These are phyloP conservation scores for Poecilobothrus nobilitatus DNA, from an alignment of 2,888 invertebrate species.

Conservation along the genomic window DNA sequence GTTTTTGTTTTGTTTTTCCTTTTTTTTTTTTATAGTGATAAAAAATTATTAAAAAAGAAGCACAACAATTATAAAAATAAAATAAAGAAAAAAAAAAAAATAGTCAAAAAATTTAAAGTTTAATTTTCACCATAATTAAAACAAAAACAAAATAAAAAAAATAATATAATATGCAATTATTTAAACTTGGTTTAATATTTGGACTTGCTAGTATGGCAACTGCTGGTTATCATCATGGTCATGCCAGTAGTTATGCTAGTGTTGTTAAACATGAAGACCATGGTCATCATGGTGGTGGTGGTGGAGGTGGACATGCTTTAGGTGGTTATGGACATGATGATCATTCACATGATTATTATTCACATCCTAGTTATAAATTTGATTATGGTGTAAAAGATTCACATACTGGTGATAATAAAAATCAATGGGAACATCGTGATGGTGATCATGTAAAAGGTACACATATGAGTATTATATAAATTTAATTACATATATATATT, in stretches of 20 bases:
- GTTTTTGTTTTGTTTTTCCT: no score
- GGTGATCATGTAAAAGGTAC: constrained; percentile 47
- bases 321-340: constrained; percentile 30
- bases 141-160: neutral
- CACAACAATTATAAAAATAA: no score
- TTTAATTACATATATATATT: no score
- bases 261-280: constrained; percentile 14
- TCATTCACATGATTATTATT: constrained; percentile 38
- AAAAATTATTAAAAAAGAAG: no score
- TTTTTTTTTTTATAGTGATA: no score
- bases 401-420: constrained; percentile 46
- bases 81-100: neutral
- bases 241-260: constrained; percentile 17
- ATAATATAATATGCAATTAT: neutral
- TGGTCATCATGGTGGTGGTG: constrained; percentile 11
- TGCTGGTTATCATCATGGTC: constrained; percentile 13
- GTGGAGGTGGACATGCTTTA: neutral
- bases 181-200: neutral
- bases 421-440: constrained; percentile 47
- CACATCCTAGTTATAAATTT: constrained; percentile 44
- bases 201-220: constrained; percentile 11
- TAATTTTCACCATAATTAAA: neutral
- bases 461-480: no score
- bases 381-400: constrained; percentile 46
- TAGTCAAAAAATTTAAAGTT: neutral